Evolutionary conservation across 2,888 invertebrate genomes (phyloP), one percentile per base, ranked within the genome.

Genomic region (Mycalesis mineus): DNA sequence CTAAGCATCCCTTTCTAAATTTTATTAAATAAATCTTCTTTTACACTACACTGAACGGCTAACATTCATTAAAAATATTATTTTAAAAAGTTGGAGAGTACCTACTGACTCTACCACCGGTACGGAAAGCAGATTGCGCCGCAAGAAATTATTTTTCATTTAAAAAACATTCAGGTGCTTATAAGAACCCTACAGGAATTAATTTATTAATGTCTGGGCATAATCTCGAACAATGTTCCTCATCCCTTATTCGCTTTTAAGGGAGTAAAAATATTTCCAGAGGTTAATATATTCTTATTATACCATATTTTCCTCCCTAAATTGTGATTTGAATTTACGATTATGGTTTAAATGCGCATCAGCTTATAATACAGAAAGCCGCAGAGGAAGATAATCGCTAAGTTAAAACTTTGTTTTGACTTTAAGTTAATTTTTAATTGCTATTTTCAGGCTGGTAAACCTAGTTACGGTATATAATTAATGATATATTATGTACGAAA

Each of bases 291-390:
- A 63, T 66, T 67, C 72, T 75, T 72, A 75, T 77, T 74, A 73
- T 59, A 70, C 63, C 68, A 68, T 76, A 78, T 69, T 79, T 80
- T 81, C 74, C 70, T 72, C 69, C 66, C 70, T 63, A 77, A 78
- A 78, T 75, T 76, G 73, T 79, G 74, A 84, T 83, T 80, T 79
- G 75, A 82, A 82, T 82, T 81, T 78, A 84, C 72, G 72, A 71
- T 71, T 72, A 75, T 70, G 61, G 65, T 67, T 66, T 66, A 66
- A 61, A 59, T 55, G 64, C 63, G 53, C 55, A 22, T 22, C 22
- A 41, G 31, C 47, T 57, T 50, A 45, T 41, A 36, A 53, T 58
- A 39, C 55, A 55, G 53, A 37, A 29, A 29, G 33, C 33, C 29
- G 37, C 13, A 9, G n/a, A 22, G 37, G 11, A 37, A 33, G 31